A percentile compares a stretch with the other conserved stretches of the same genome.
phyloP scores from a whole-genome alignment of 2,888 invertebrate genomes.

The Neoaliturus tenellus region DNA sequence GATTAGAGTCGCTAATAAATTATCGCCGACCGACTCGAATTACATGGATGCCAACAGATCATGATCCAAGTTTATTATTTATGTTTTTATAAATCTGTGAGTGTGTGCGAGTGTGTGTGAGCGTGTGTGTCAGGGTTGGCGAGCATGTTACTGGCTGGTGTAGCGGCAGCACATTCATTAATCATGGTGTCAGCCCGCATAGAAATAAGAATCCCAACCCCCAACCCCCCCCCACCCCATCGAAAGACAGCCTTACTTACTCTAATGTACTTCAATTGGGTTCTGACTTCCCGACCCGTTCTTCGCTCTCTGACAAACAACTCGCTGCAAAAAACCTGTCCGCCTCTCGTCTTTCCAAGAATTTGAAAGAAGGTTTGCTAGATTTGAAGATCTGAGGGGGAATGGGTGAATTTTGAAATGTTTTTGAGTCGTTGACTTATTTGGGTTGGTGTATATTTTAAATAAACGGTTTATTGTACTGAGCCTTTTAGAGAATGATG shows the following conservation, averaged over 20 bases:
- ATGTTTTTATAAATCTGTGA: neutral
- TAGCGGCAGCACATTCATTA: conserved; percentile 31
- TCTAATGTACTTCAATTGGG: conserved; percentile 43
- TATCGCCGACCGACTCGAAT: too few species aligned
- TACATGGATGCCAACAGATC: too few species aligned
- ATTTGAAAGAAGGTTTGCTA: neutral
- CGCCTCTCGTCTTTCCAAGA: neutral
- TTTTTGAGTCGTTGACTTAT: too few species aligned
- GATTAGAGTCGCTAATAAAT: too few species aligned
- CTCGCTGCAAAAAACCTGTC: conserved; percentile 3
- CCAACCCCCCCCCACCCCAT: neutral
- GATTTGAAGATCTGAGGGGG: neutral
- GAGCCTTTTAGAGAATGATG: too few species aligned
- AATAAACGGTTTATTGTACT: too few species aligned
- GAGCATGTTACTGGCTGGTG: conserved; percentile 4
- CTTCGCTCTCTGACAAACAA: conserved; percentile 30
- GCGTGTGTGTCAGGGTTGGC: neutral
- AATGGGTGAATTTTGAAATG: too few species aligned
- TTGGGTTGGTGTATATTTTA: too few species aligned
- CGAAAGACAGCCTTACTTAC: conserved; percentile 25
- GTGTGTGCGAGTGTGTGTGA: neutral
- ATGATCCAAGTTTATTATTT: neutral
- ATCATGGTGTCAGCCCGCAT: conserved; percentile 43
- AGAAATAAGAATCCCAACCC: conserved; percentile 44
- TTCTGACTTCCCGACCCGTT: conserved; percentile 20